phyloP scores from a whole-genome alignment of 2,113 vertebrate genomes.

The Leuciscus idus region DNA sequence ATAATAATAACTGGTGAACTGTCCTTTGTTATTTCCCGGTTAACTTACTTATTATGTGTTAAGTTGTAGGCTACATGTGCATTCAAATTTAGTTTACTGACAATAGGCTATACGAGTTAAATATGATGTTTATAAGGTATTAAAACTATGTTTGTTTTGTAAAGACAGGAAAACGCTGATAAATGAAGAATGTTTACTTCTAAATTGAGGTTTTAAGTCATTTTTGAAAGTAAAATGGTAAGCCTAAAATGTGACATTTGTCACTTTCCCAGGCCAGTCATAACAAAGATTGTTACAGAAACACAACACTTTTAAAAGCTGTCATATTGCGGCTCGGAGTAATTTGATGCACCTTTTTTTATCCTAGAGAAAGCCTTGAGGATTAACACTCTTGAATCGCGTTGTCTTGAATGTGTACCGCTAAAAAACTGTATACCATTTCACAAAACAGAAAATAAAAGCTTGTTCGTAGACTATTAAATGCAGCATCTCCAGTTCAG shows the following conservation, averaged over 20 bases:
- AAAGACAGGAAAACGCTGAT: background rate
- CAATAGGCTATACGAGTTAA: background rate
- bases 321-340: conserved; percentile 58
- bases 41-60: background rate
- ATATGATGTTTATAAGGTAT: background rate
- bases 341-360: conserved; percentile 62
- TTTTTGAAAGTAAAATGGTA: background rate
- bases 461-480: background rate
- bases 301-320: conserved; percentile 64
- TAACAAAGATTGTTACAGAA: conserved; percentile 73
- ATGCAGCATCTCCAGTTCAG: background rate
- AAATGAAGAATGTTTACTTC: background rate
- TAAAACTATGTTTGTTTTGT: background rate
- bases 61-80: background rate
- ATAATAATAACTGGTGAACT: background rate
- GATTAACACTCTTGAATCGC: conserved; percentile 77
- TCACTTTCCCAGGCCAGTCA: conserved; percentile 74
- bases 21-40: background rate
- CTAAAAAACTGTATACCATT: background rate
- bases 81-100: background rate
- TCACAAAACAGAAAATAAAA: background rate
- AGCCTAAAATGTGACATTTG: conserved; percentile 25
- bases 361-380: conserved; percentile 75
- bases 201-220: background rate
- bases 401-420: background rate